Evolutionary conservation across 92 coral and sea anemone genomes (phyloP).

Genomic region (Palythoa caribaeorum): DNA sequence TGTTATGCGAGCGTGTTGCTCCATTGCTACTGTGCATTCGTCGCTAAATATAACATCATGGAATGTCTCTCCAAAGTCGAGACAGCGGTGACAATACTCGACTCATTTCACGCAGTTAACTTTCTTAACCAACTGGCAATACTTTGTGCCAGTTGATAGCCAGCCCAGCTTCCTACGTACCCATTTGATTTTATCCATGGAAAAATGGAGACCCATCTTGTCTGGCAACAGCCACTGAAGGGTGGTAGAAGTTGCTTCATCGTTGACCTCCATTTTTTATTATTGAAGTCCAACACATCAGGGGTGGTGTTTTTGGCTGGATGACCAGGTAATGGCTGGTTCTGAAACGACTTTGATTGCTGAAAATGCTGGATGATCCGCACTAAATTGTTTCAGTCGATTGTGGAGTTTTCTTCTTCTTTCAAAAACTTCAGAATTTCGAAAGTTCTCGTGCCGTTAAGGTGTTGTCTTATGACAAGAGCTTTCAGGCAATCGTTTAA

Average conservation of each 20-base stretch:
- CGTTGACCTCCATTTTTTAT: neutral
- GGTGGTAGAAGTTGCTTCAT: neutral
- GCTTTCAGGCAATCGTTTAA: neutral
- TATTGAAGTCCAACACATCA: neutral
- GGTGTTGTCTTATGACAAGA: neutral
- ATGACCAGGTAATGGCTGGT: neutral
- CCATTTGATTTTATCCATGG: neutral
- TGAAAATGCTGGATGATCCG: neutral
- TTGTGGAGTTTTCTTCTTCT: neutral
- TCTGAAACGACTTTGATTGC: neutral
- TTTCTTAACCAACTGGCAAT: neutral
- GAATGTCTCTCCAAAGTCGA: neutral
- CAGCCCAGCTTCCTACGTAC: neutral
- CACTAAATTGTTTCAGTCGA: neutral
- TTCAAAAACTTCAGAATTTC: neutral
- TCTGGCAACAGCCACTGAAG: neutral
- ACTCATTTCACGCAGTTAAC: neutral
- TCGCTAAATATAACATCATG: neutral
- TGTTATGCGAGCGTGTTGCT: neutral
- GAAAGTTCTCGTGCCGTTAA: neutral
- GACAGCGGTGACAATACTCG: neutral
- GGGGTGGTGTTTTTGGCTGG: neutral
- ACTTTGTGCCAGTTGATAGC: neutral
- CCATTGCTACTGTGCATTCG: neutral
- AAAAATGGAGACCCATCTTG: neutral